These are phyloP conservation scores for Vollenhovia emeryi DNA, from an alignment of 1,140 invertebrate species.

Conservation along the genomic window DNA sequence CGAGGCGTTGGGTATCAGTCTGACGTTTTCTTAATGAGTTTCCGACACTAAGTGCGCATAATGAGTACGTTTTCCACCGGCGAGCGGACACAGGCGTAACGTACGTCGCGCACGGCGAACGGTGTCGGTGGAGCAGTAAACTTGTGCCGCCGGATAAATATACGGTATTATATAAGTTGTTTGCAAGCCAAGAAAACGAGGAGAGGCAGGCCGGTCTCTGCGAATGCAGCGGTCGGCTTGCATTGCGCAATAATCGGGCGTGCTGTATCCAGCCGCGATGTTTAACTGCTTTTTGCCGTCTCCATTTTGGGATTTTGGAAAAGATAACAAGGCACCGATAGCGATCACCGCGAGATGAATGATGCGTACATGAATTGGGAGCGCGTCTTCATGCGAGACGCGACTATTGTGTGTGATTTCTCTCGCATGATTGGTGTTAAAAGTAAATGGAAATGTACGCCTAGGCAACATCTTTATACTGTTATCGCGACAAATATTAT, in stretches of 20 bases:
- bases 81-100: not conserved
- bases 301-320: no score
- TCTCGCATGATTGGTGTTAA: not conserved
- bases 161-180: constrained; percentile 78
- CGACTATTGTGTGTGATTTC: not conserved
- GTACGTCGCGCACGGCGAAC: constrained; percentile 12
- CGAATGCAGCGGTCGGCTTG: constrained; percentile 37
- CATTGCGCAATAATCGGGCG: constrained; percentile 61
- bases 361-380: not conserved
- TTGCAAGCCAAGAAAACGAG: constrained; percentile 63
- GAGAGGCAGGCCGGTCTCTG: constrained; percentile 23
- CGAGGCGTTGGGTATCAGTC: constrained; percentile 17
- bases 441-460: no score
- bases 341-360: not conserved
- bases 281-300: constrained; percentile 17
- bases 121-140: constrained; percentile 71
- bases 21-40: constrained; percentile 62
- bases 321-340: not conserved
- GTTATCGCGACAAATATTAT: no score
- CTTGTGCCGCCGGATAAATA: constrained; percentile 72
- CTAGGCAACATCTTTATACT: no score
- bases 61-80: constrained; percentile 51
- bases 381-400: not conserved
- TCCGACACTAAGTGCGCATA: constrained; percentile 27
- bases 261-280: not conserved